A percentile compares a stretch with the other conserved stretches of the same genome.
Conservation (phyloP, 1,140 invertebrate species). For the Saccostrea echinata region DNA sequence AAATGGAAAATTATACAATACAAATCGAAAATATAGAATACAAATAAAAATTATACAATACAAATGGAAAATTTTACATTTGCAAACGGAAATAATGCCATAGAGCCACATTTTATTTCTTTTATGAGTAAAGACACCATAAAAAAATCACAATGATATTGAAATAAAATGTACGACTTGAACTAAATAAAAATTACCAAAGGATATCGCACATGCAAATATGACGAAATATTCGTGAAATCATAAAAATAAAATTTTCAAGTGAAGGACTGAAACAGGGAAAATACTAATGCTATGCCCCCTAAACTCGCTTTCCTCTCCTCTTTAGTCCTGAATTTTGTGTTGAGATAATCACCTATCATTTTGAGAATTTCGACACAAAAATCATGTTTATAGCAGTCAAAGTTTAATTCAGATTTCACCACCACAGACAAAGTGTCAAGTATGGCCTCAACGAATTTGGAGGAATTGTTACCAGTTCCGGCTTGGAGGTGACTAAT, state of each 20-base stretch:
- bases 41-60: too few relatives aligned
- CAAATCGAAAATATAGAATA: too few relatives aligned
- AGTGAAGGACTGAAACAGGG: not conserved
- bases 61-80: too few relatives aligned
- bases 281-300: not conserved
- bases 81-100: too few relatives aligned
- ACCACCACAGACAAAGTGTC: constrained; percentile 3
- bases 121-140: too few relatives aligned
- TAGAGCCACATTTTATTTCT: too few relatives aligned
- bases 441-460: not conserved
- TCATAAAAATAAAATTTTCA: not conserved
- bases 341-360: not conserved
- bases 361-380: not conserved
- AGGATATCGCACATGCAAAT: too few relatives aligned
- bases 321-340: not conserved
- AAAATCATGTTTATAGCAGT: not conserved
- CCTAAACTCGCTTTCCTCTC: not conserved
- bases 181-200: too few relatives aligned
- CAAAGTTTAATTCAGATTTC: not conserved
- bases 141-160: too few relatives aligned
- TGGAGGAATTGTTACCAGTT: not conserved
- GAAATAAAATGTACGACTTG: too few relatives aligned
- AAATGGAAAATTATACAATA: too few relatives aligned
- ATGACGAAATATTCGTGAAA: too few relatives aligned
- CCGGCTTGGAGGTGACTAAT: not conserved